phyloP scores from a whole-genome alignment of 1,140 invertebrate genomes.

The Habropoda laboriosa region DNA sequence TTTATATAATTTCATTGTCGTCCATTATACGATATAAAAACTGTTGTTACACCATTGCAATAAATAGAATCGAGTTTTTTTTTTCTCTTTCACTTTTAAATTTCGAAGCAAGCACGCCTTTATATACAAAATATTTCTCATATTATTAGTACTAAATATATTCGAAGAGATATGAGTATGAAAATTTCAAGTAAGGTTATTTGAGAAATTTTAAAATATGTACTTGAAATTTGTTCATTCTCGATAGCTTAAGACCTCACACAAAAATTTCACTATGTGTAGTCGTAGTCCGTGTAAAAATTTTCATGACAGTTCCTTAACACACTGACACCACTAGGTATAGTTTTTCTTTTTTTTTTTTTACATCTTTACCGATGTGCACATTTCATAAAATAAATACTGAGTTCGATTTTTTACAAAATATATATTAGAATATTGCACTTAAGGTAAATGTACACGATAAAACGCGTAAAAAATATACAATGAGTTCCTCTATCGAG shows the following conservation, averaged over 20 bases:
- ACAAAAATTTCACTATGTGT: not conserved
- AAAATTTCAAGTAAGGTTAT: constrained; percentile 38
- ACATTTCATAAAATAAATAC: constrained; percentile 65
- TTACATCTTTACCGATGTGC: constrained; percentile 55
- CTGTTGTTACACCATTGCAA: constrained; percentile 56
- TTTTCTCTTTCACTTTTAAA: constrained; percentile 39
- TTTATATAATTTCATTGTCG: constrained; percentile 49
- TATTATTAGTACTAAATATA: constrained; percentile 44
- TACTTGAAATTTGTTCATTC: constrained; percentile 42
- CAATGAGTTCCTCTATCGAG: constrained; percentile 63
- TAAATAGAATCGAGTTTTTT: constrained; percentile 49
- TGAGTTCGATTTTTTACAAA: constrained; percentile 63
- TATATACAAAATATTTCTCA: constrained; percentile 62
- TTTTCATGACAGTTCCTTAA: constrained; percentile 34
- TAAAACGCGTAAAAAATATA: constrained; percentile 70
- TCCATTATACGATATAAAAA: constrained; percentile 67
- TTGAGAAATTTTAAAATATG: constrained; percentile 21
- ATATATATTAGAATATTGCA: constrained; percentile 69
- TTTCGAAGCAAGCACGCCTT: constrained; percentile 63
- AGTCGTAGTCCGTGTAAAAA: constrained; percentile 54
- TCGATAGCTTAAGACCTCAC: not conserved
- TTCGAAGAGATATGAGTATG: constrained; percentile 52
- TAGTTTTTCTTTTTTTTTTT: too few species aligned
- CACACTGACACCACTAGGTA: constrained; percentile 35
- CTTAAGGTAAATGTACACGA: constrained; percentile 67